A percentile compares a stretch with the other conserved stretches of the same genome.
phyloP scores from a whole-genome alignment of 2,797 vertebrate genomes.

The Chelon labrosus region DNA sequence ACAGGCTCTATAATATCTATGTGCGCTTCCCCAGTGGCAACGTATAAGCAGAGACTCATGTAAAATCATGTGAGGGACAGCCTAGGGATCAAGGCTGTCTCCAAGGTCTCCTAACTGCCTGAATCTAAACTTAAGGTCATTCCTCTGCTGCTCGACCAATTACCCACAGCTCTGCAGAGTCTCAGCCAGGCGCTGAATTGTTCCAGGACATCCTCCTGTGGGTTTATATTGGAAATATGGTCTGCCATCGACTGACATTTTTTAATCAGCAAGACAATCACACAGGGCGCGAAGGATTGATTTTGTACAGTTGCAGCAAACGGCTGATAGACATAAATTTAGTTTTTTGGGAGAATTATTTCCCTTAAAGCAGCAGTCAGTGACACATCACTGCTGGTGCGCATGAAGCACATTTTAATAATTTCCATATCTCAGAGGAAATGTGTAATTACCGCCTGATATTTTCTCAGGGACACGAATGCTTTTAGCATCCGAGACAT shows the following conservation, averaged over 20 bases:
- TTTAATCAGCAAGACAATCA: conserved; percentile 70
- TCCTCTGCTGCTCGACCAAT: conserved; percentile 79
- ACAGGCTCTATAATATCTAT: conserved; percentile 39
- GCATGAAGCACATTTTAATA: conserved; percentile 57
- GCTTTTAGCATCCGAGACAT: conserved; percentile 66
- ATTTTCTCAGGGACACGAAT: conserved; percentile 72
- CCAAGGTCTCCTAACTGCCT: conserved; percentile 80
- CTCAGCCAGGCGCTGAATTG: conserved; percentile 74
- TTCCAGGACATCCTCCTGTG: conserved; percentile 82
- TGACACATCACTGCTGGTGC: conserved; percentile 27
- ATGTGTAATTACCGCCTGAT: conserved; percentile 64
- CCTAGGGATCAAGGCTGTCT: conserved; percentile 69
- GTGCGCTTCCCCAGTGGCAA: conserved; percentile 35
- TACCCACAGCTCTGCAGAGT: conserved; percentile 76
- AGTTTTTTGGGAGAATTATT: conserved; percentile 19
- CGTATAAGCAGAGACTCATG: conserved; percentile 54
- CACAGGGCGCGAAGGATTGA: conserved; percentile 50
- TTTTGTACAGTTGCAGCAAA: conserved; percentile 59
- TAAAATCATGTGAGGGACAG: conserved; percentile 70
- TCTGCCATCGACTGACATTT: conserved; percentile 71
- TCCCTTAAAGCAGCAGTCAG: conserved; percentile 16
- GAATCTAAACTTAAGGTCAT: conserved; percentile 83
- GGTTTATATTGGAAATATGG: conserved; percentile 77
- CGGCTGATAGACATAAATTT: conserved; percentile 50
- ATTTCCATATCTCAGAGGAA: conserved; percentile 75